These are phyloP conservation scores for Tiphia femorata DNA, from an alignment of 2,888 invertebrate genomes.

Conservation along the genomic window DNA sequence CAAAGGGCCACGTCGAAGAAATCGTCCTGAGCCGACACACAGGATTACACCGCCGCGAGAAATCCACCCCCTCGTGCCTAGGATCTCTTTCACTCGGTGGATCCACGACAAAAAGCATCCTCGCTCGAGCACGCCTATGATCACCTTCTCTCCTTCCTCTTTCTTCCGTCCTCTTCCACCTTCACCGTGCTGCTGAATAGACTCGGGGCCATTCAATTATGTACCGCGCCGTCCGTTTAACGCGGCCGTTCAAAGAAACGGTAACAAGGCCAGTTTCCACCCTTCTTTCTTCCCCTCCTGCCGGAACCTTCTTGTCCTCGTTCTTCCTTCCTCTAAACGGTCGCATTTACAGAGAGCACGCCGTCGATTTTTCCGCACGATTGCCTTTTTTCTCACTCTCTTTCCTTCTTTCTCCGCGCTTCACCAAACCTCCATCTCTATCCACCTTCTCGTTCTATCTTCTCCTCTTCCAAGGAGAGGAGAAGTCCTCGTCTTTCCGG, in stretches of 20 bases:
- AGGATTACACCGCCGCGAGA: too few species aligned
- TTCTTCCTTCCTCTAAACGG: neutral
- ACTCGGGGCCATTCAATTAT: conserved; percentile 41
- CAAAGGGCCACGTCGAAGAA: too few species aligned
- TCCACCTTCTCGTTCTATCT: too few species aligned
- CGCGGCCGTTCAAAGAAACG: conserved; percentile 50
- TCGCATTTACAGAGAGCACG: neutral
- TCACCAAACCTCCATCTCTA: neutral
- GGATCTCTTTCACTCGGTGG: too few species aligned
- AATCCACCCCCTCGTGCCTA: too few species aligned
- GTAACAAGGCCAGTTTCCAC: conserved; percentile 43
- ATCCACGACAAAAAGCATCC: neutral
- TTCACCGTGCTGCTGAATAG: conserved; percentile 37
- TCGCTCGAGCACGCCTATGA: neutral
- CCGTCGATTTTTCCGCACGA: conserved; percentile 1
- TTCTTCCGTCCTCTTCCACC: too few species aligned
- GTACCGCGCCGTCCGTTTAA: conserved; percentile 36
- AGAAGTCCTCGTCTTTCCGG: neutral
- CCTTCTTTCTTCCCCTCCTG: conserved; percentile 25
- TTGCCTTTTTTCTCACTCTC: neutral
- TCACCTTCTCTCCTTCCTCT: too few species aligned
- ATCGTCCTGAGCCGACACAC: too few species aligned
- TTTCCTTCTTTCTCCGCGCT: neutral
- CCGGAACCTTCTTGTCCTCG: too few species aligned
- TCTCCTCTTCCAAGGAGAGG: too few species aligned